Conservation (phyloP, 2,797 vertebrate species). For the Intellagama lesueurii region DNA sequence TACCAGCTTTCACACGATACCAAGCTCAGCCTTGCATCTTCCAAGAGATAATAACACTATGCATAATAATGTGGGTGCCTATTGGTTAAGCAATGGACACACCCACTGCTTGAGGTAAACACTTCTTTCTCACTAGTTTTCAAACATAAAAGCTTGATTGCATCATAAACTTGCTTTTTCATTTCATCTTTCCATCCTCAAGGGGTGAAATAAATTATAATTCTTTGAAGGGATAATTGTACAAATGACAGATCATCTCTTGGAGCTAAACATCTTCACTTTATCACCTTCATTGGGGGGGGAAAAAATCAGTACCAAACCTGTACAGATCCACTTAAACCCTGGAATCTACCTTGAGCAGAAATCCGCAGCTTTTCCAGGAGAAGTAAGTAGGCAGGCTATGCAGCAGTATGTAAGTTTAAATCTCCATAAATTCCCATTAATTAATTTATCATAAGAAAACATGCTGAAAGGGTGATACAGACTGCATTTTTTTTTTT, state of each 20-base stretch:
- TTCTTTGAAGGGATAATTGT: neutral
- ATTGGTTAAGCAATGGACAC: neutral
- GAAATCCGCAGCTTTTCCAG: neutral
- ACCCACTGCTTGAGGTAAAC: neutral
- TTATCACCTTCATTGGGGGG: neutral
- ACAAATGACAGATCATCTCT: neutral
- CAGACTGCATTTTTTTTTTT: constrained; percentile 13
- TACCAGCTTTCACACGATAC: neutral
- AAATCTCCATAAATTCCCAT: neutral
- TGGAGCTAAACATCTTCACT: neutral
- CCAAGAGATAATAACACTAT: neutral
- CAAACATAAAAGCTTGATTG: neutral
- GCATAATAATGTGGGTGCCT: neutral
- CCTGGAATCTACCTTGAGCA: neutral
- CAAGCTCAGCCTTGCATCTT: neutral
- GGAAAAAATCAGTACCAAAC: neutral
- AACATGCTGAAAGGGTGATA: neutral
- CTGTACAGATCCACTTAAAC: neutral
- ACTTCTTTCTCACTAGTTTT: neutral
- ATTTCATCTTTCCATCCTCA: no score
- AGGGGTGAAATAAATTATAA: neutral
- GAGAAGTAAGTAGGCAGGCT: neutral
- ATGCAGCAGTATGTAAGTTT: neutral
- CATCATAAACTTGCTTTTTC: neutral
- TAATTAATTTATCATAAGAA: neutral